These are phyloP conservation scores for Drosophila borborema DNA, from an alignment of 2,888 invertebrate genomes.

Conservation along the genomic window DNA sequence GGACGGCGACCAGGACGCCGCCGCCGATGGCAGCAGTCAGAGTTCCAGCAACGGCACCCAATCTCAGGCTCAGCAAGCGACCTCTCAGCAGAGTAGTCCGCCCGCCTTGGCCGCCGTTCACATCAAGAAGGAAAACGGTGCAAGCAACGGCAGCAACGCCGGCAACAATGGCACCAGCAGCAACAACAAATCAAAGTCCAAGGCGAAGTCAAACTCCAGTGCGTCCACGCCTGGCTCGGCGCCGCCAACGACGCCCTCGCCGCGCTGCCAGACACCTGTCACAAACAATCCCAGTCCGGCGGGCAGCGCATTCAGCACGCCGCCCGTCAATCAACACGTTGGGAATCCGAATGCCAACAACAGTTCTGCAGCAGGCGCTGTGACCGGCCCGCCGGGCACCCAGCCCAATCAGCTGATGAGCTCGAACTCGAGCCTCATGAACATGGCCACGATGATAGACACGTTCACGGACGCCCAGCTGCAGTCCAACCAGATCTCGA, in stretches of 20 bases:
- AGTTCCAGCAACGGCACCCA: constrained; percentile 63
- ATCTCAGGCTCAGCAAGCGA: constrained; percentile 50
- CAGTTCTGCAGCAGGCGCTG: constrained; percentile 25
- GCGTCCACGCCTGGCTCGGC: constrained; percentile 79
- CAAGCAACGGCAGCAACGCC: constrained; percentile 28
- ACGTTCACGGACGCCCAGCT: constrained; percentile 91
- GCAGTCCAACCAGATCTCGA: constrained; percentile 94
- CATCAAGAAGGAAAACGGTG: constrained; percentile 75
- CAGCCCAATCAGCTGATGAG: constrained; percentile 85
- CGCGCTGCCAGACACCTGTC: constrained; percentile 84
- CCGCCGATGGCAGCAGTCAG: constrained; percentile 65
- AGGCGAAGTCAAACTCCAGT: constrained; percentile 77
- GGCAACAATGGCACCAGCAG: constrained; percentile 38
- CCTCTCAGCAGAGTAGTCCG: constrained; percentile 66
- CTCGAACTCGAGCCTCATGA: constrained; percentile 87
- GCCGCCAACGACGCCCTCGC: constrained; percentile 84
- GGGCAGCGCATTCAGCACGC: constrained; percentile 85
- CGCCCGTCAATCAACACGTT: constrained; percentile 83
- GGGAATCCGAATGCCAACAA: constrained; percentile 56
- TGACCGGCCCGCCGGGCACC: constrained; percentile 57
- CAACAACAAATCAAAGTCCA: constrained; percentile 77
- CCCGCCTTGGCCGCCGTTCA: constrained; percentile 50
- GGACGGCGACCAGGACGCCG: constrained; percentile 77
- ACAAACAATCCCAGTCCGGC: constrained; percentile 87
- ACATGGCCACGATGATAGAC: constrained; percentile 92